Base-by-base conservation (phyloP, 2,888 invertebrate genomes). In the Ormyrus pomaceus region DNA sequence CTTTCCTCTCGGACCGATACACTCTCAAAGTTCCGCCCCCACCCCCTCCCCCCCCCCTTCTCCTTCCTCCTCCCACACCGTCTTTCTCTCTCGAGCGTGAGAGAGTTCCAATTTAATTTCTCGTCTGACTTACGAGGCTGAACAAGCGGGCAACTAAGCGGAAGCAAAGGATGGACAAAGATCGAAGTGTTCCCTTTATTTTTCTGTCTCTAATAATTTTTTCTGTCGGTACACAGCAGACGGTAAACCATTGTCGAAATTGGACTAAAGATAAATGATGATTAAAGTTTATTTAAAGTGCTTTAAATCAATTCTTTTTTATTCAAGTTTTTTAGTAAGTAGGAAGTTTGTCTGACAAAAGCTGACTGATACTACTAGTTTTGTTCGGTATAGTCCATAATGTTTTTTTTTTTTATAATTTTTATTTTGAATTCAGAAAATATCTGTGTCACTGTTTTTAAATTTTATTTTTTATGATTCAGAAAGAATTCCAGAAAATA, bases 71-170 rank as follows among this genome's bases (percentile, higher is more conserved):
- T 19, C 19, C 19, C 19, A 19, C 19, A 2, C 19, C 19, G 19
- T 48, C 46, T 69, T 13, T 74, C 48, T 62, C 13, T 62, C 45
- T 61, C 62, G 53, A 56, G 64, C 58, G 56, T 34, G 56, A 70
- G 68, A 76, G 69, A 70, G 77, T 72, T 72, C 64, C 71, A 66
- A 77, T 66, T 77, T 72, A 66, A 77, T 77, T 77, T 77, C 72
- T 59, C 65, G 59, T 65, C 48, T 46, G 64, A 66, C 53, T 72
- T 72, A 64, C 50, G 48, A 13, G 56, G 51, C n/a, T 7, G 58
- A 13, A 6, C 8, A 19, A 46, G 53, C 10, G 50, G 53, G 48
- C 48, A 56, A 48, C 74, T 65, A 58, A 66, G 66, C 50, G 48
- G 34, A 58, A 66, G 66, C 53, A 48, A 55, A 64, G 69, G 56